A percentile compares a stretch with the other conserved stretches of the same genome.
phyloP scores from a whole-genome alignment of 2,113 vertebrate species.

The Dendropsophus ebraccatus region DNA sequence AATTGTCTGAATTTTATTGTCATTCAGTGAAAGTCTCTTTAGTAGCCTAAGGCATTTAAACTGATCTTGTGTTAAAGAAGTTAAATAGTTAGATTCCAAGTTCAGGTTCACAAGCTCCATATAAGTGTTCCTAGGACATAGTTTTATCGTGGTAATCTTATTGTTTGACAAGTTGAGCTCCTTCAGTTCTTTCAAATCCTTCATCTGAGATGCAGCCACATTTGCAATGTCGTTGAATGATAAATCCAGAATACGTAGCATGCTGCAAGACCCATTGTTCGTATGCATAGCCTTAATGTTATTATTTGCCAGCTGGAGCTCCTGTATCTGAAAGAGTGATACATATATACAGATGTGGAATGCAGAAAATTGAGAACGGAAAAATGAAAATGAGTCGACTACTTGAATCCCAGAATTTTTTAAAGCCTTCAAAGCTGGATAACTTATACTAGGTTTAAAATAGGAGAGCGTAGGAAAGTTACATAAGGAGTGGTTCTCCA shows the following conservation, averaged over 20 bases:
- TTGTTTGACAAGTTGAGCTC: slow-evolving; percentile 31
- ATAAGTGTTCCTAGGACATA: slow-evolving; percentile 39
- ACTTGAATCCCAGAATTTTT: slow-evolving; percentile 23
- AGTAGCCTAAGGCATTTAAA: slow-evolving; percentile 61
- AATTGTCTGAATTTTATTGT: slow-evolving; percentile 55
- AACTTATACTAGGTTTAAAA: slow-evolving; percentile 1
- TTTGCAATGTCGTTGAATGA: not conserved
- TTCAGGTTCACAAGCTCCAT: slow-evolving; percentile 58
- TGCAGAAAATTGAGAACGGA: not conserved
- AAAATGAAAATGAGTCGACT: slow-evolving; percentile 19
- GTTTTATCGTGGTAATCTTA: slow-evolving; percentile 37
- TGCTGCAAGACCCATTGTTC: slow-evolving; percentile 6
- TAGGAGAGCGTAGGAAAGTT: slow-evolving; percentile 15
- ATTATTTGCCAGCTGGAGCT: not conserved
- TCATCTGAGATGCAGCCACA: not conserved
- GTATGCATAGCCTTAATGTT: not conserved
- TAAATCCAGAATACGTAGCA: slow-evolving; percentile 15
- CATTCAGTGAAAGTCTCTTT: slow-evolving; percentile 52
- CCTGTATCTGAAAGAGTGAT: slow-evolving; percentile 5
- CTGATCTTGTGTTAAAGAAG: slow-evolving; percentile 49
- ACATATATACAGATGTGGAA: slow-evolving; percentile 12
- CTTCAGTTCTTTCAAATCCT: not conserved
- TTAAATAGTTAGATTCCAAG: slow-evolving; percentile 49
- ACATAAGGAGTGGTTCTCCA: slow-evolving; percentile 39
- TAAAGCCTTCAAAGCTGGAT: not conserved